Evolutionary conservation across 2,888 invertebrate genomes (phyloP), one percentile per base, ranked within the genome.

Genomic region (Meteorus cinctellus): DNA sequence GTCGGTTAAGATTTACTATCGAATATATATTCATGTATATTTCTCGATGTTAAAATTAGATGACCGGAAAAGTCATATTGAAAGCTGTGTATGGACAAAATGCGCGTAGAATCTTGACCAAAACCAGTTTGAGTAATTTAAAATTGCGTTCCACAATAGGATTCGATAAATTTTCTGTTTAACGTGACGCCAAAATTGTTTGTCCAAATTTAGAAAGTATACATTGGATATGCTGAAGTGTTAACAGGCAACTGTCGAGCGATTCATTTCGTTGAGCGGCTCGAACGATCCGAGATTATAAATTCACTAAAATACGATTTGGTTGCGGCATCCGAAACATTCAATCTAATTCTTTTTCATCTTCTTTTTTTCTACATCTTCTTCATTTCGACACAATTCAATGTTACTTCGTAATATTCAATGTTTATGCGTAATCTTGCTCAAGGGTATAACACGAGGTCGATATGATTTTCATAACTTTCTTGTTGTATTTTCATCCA

Each of bases 221-320:
- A 41, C 12, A 68, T 68, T 51, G 48, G 51, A 68, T 68, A 51
- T 68, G 41, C 12, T 41, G 48, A 68, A 71, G 70, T 60, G 55
- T 74, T 74, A 68, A 74, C 65, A 74, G 60, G 68, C 27, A 74
- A 60, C 12, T 59, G 67, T 60, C 68, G 45, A 74, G 60, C 48
- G 31, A 24, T 24, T 60, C n/a, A 67, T 74, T 59, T 73, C 73
- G 62, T 66, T 65, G 74, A 76, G 72, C 80, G 81, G 80, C 79
- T 81, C 83, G 68, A 74, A 67, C 59, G 74, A 5, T 31, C 60
- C 41, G 67, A 45, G 45, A n/a, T 41, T 67, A 34, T 74, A 74
- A 74, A 74, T 67, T 68, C 51, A 55, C 29, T 67, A 74, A 41
- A 74, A 60, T 80, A 83, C 79, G 81, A 77, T 79, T 82, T 81